Evolutionary conservation across 2,113 vertebrate genomes (phyloP), one percentile per base, ranked within the genome.

Genomic region (Chauna torquata): DNA sequence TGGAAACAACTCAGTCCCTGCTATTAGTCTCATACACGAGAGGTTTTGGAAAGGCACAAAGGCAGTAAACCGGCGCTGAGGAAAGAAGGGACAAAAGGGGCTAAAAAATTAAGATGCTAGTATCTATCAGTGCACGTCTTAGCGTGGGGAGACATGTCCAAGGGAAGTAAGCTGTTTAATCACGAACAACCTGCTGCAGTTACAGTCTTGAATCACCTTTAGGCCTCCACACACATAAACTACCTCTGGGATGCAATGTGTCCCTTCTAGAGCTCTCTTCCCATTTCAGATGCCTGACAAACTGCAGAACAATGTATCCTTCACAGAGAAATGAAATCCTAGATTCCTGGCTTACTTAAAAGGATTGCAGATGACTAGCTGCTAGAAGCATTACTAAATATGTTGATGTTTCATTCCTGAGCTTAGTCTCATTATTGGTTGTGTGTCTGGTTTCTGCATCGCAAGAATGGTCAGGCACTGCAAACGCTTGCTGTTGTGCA

Each of bases 381-480:
- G 49, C 83, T 87, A 72, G 81, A 77, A 91, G 47, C 59, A 36
- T 77, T 94, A 82, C 89, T 92, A 92, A 90, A 30, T 88, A 90
- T 32, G 75, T 24, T 84, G 66, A 62, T 66, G 66, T 50, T 87
- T 91, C 70, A 4, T 52, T 82, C 75, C 58, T 0, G 2, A 87
- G 86, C 62, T 94, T 87, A 69, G 45, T 92, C 45, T 95, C 28
- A 8, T 6, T 74, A 70, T 50, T 77, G 69, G 34, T 57, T 55
- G 69, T 44, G 45, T 28, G 93, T 59, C 74, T 85, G 44, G 69
- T 86, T 71, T 82, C 61, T 7, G 1, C 52, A 68, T 2, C 75
- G 82, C 77, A 76, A 36, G 58, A 75, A 66, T 1, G 6, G 61
- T 27, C 72, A 65, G 83, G 68, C 34, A 91, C 66, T 75, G 81